Base-by-base conservation (phyloP, 64 coral and sea anemone genomes). In the Acropora yongei region DNA sequence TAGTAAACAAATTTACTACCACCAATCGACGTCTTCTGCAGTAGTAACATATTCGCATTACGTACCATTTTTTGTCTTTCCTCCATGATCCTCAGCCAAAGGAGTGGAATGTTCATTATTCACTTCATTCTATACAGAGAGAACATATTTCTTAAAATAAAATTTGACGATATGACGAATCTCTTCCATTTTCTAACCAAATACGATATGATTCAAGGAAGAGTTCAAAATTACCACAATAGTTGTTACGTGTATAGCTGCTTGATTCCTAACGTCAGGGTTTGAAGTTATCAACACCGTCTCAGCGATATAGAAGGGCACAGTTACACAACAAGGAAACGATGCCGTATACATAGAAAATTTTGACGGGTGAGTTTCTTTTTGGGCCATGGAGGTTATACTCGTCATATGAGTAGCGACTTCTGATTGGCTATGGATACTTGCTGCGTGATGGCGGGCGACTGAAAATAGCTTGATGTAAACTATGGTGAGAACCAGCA, bases 131-230 rank as follows among this genome's bases (percentile, higher is more conserved):
- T 39, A 10, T 67, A 8, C 46, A 66, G 5, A 44, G 63, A 44
- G 9, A 49, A 84, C 11, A 49, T n/a, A 6, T 43, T 5, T 84
- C 48, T 48, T 84, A 18, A 84, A 10, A 18, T 84, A 7, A 19
- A 48, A 69, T 49, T 84, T 84, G 12, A 84, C 16, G 40, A 69
- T 84, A 48, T 84, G 82, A 19, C 65, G 82, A n/a, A 84, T 41
- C 10, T 84, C 82, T n/a, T 45, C 71, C 63, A 84, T 46, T 71
- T 84, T 84, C 82, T 44, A 84, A 48, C 65, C 82, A 69, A 84
- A 84, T 16, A 84, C 44, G 1, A 84, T 1, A 0, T 60, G 82
- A 43, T 84, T 84, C 71, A 84, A 71, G 4, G 82, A 84, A 20
- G 82, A 84, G 44, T 71, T 84, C 7, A 84, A 63, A 60, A 84